A percentile compares a stretch with the other conserved stretches of the same genome.
These are phyloP conservation scores for Heterodera schachtii DNA, from an alignment of 1,140 invertebrate species.

Conservation along the genomic window DNA sequence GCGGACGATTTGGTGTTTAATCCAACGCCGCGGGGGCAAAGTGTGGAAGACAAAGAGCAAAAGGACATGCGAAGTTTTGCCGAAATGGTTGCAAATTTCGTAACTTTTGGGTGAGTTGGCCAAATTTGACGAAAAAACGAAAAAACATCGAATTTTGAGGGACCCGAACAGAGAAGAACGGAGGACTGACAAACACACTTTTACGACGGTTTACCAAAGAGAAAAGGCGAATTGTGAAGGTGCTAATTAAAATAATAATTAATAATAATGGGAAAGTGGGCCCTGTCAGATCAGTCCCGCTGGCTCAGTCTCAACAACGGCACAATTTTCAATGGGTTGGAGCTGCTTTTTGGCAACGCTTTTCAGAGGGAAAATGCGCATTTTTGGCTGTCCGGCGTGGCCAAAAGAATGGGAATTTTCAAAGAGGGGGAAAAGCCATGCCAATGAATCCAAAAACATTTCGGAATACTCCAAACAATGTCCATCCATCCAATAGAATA, in stretches of 20 bases:
- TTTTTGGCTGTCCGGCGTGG: constrained; percentile 2
- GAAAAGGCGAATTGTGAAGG: constrained; percentile 5
- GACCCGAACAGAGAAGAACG: constrained; percentile 17
- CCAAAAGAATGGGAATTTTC: constrained; percentile 5
- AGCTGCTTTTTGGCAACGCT: neutral
- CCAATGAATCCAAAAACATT: neutral
- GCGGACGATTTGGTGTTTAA: constrained; percentile 23
- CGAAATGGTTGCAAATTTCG: constrained; percentile 3
- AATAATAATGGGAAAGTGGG: neutral
- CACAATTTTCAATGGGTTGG: neutral
- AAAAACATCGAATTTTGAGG: neutral
- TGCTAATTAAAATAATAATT: neutral
- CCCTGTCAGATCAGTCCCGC: neutral
- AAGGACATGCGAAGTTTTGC: constrained; percentile 15
- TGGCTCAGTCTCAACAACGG: neutral
- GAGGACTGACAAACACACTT: neutral
- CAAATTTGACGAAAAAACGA: neutral
- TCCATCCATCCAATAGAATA: too few species aligned
- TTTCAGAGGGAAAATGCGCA: neutral
- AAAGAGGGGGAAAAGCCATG: neutral
- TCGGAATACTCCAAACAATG: neutral
- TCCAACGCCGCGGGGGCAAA: neutral
- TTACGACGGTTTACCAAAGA: neutral
- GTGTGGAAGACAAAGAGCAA: neutral
- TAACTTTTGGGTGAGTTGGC: constrained; percentile 18